Percentiles rank a stretch among this genome's conserved stretches.
These are phyloP conservation scores for Erebia ligea DNA, from an alignment of 2,888 invertebrate genomes.

Conservation along the genomic window DNA sequence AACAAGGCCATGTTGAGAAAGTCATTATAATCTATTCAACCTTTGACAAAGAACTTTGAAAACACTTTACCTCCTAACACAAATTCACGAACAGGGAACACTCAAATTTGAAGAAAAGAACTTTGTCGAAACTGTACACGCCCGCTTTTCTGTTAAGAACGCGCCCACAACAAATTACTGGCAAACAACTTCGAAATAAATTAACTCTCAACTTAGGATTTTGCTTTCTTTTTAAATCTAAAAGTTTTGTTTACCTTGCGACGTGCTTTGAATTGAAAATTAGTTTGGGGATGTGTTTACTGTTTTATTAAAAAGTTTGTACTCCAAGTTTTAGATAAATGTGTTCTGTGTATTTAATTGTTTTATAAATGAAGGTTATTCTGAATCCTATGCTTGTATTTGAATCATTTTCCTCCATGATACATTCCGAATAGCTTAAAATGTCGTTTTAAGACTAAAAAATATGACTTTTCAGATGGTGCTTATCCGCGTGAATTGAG, in stretches of 20 bases:
- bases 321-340: not conserved
- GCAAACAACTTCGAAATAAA: conserved; percentile 81
- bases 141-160: conserved; percentile 63
- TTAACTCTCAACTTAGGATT: conserved; percentile 80
- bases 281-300: conserved; percentile 16
- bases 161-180: conserved; percentile 79
- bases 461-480: too few relatives aligned
- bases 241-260: conserved; percentile 67
- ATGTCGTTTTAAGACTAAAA: too few relatives aligned
- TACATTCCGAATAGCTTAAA: not conserved
- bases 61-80: conserved; percentile 18
- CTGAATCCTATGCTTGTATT: too few relatives aligned
- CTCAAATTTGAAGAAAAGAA: conserved; percentile 39
- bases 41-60: conserved; percentile 22
- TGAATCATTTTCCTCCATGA: not conserved
- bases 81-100: conserved; percentile 31
- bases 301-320: conserved; percentile 6
- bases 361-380: too few relatives aligned
- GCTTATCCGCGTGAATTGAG: too few relatives aligned
- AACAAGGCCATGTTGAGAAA: conserved; percentile 12
- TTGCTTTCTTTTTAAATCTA: conserved; percentile 47
- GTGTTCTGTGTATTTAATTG: not conserved
- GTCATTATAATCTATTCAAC: conserved; percentile 19
- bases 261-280: conserved; percentile 25
- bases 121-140: conserved; percentile 47